phyloP scores from a whole-genome alignment of 2,888 invertebrate species.

The Cryptus viduatorius region DNA sequence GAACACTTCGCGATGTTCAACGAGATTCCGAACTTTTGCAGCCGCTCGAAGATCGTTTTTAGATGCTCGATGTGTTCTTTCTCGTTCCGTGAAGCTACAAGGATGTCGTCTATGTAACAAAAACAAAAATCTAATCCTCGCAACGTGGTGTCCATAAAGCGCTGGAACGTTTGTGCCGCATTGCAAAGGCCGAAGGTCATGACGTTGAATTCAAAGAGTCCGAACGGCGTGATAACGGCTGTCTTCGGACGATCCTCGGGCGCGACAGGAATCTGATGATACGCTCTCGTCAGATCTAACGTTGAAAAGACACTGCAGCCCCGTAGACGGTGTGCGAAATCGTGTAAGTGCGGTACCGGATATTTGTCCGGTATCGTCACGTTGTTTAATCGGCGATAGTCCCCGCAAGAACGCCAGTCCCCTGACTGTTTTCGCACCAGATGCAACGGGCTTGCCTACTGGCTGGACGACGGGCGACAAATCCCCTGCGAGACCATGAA shows the following conservation, averaged over 20 bases:
- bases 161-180: not conserved
- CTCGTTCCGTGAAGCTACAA: constrained; percentile 45
- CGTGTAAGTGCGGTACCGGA: constrained; percentile 69
- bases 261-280: not conserved
- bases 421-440: constrained; percentile 73
- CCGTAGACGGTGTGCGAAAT: constrained; percentile 10
- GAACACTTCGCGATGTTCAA: constrained; percentile 72
- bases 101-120: constrained; percentile 26
- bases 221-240: constrained; percentile 17
- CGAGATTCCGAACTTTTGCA: constrained; percentile 67
- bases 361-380: constrained; percentile 76
- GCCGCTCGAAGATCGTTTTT: constrained; percentile 55
- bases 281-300: constrained; percentile 6
- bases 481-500: constrained; percentile 80
- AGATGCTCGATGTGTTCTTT: constrained; percentile 69
- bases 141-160: not conserved
- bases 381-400: constrained; percentile 75
- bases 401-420: constrained; percentile 73
- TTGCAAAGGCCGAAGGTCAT: not conserved
- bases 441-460: constrained; percentile 82
- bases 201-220: not conserved
- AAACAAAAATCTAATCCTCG: not conserved
- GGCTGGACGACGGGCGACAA: constrained; percentile 82
- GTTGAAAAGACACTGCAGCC: constrained; percentile 21
- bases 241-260: constrained; percentile 18